Evolutionary conservation across 2,113 vertebrate species (phyloP).

Genomic region (Alexandromys fortis): DNA sequence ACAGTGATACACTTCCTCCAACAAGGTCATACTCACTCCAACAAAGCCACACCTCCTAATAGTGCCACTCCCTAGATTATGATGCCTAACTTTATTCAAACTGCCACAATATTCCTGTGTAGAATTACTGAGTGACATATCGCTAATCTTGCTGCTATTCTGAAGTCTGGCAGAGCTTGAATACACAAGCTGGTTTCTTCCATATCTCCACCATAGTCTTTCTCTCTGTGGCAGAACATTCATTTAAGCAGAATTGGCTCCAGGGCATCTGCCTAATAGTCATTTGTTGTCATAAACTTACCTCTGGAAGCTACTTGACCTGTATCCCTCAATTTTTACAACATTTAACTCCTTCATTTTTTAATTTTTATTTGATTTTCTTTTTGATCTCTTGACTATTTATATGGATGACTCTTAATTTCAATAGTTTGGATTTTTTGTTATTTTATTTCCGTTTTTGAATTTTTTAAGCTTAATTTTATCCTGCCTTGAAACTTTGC

Average conservation of each 20-base stretch:
- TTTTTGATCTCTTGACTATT: neutral
- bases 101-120: neutral
- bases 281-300: neutral
- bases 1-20: too few species aligned
- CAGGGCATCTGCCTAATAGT: neutral
- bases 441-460: neutral
- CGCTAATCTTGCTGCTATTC: neutral
- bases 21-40: too few species aligned
- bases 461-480: neutral
- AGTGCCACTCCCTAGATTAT: too few species aligned
- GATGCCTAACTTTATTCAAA: too few species aligned
- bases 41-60: too few species aligned
- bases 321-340: neutral
- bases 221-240: neutral
- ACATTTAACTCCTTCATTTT: neutral
- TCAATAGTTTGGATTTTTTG: neutral
- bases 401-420: neutral
- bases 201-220: too few species aligned
- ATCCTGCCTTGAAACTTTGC: neutral
- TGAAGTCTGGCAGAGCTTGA: neutral
- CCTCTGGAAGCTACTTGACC: neutral
- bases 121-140: neutral
- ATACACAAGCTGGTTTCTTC: neutral
- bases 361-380: neutral
- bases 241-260: neutral